Evolutionary conservation across 2,113 vertebrate species (phyloP).

Genomic region (Pomatostomus ruficeps): DNA sequence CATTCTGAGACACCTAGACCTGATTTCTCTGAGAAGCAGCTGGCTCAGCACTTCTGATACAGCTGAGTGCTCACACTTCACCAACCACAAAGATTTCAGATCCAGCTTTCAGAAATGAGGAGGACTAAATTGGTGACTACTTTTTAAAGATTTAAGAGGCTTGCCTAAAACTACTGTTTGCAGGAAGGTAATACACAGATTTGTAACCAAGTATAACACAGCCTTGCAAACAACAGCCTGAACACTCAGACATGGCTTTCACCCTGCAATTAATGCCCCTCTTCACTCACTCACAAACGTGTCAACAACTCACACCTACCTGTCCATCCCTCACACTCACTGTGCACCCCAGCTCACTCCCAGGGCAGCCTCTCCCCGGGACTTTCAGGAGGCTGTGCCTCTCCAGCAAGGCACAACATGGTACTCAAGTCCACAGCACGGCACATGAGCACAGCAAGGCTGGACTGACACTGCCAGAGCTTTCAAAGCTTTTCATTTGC

Average conservation of each 20-base stretch:
- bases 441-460: background rate
- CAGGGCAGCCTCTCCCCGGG: background rate
- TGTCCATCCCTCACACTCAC: background rate
- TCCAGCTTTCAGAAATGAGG: background rate
- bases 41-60: background rate
- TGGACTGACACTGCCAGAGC: background rate
- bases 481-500: background rate
- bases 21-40: background rate
- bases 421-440: background rate
- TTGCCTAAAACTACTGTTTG: background rate
- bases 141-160: background rate
- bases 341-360: accelerated
- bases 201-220: background rate
- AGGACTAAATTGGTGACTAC: background rate
- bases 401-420: background rate
- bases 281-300: background rate
- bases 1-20: background rate
- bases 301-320: background rate
- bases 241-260: background rate
- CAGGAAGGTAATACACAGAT: background rate
- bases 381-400: background rate
- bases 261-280: background rate
- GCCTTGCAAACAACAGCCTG: background rate
- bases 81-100: background rate
- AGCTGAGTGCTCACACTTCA: background rate